phyloP scores from a whole-genome alignment of 30 jellyfish, hydroid and myxozoan species.

The Aurelia aurita region DNA sequence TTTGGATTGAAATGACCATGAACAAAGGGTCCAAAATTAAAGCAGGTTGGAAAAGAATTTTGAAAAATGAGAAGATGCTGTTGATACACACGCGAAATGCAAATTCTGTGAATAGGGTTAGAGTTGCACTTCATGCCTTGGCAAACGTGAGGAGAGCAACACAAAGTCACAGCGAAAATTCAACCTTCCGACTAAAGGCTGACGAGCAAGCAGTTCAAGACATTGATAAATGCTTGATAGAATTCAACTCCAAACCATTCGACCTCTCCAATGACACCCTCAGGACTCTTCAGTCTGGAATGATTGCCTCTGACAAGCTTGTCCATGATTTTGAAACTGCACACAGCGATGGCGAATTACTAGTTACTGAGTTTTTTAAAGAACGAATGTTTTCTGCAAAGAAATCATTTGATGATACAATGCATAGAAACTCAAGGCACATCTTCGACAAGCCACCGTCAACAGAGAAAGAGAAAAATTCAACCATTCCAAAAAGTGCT shows the following conservation, averaged over 20 bases:
- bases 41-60: conserved; percentile 42
- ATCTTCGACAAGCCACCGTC: conserved; percentile 69
- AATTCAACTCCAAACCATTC: too few species aligned
- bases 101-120: conserved; percentile 30
- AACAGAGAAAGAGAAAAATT: conserved; percentile 38
- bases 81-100: conserved; percentile 36
- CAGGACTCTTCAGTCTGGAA: conserved; percentile 52
- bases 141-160: conserved; percentile 19
- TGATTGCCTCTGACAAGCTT: conserved; percentile 57
- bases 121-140: conserved; percentile 58
- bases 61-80: conserved; percentile 38
- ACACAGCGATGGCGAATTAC: too few species aligned
- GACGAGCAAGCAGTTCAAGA: conserved; percentile 56
- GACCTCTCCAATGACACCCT: conserved; percentile 39
- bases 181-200: conserved; percentile 21
- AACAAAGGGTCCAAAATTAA: conserved; percentile 59
- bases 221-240: conserved; percentile 23
- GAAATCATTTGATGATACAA: conserved; percentile 53
- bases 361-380: too few species aligned
- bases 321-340: too few species aligned
- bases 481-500: conserved; percentile 51
- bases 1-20: conserved; percentile 66
- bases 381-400: too few species aligned
- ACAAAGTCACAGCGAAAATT: conserved; percentile 37
- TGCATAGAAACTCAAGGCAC: too few species aligned